Base-by-base conservation (phyloP, 2,113 vertebrate genomes). In the Tychaedon coryphoeus region DNA sequence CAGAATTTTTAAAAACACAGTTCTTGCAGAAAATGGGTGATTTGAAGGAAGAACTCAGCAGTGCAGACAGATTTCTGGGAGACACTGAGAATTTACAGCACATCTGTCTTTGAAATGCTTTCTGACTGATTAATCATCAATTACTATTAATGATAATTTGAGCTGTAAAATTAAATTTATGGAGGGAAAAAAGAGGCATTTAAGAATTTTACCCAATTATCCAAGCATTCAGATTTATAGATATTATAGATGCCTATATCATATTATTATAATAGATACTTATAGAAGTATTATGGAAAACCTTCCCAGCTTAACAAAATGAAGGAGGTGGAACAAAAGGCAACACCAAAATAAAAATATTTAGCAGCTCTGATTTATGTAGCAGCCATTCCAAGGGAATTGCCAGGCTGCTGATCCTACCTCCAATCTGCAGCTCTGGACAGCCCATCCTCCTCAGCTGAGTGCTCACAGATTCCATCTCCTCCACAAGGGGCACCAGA, bases 371-470 rank as follows among this genome's bases (percentile, higher is more conserved):
- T 4, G 0, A 54, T 51, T 58, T 5, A 6, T 3, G 1, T 2
- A 31, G 8, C 4, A 11, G 0, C 6, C 6, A 19, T 14, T 3
- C 3, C 72, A 6, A 3, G 2, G 64, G 76, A 66, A n/a, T 8
- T 29, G 4, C 36, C 42, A 53, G 50, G 26, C 7, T 12, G 7
- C 31, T 56, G 36, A 31, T 40, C 92, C 56, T 96, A 99, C 99
- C 99, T 98, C 99, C 99, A 12, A 99, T 99, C 76, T 99, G 99
- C 58, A 99, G 90, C 23, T 99, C 99, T 1, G 99, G 99, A 69
- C 99, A 99, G 12, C 99, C 99, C 98, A 99, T 99, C 79, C 99
- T 98, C 73, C 99, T 98, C 92, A 99, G 98, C 91, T 99, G 98
- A 11, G 98, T 98, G 98, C 99, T 99, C 90, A 99, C 98, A 7